These are phyloP conservation scores for Barypeithes pellucidus DNA, from an alignment of 2,888 invertebrate species.

Conservation along the genomic window DNA sequence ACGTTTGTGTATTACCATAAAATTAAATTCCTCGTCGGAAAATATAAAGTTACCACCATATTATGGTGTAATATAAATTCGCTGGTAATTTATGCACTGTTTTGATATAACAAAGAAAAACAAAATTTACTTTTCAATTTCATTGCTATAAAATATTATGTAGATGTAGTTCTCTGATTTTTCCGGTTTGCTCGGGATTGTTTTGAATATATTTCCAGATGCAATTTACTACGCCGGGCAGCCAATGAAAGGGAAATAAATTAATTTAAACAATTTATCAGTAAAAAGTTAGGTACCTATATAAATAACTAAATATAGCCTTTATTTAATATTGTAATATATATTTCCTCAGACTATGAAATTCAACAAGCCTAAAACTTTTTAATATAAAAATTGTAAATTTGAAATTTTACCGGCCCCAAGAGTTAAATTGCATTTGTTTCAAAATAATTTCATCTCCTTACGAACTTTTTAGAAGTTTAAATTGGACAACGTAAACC, in stretches of 20 bases:
- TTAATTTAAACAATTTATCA: too few relatives aligned
- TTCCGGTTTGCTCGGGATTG: too few relatives aligned
- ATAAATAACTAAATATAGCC: neutral
- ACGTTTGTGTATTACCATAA: slow-evolving; percentile 47
- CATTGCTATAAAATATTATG: too few relatives aligned
- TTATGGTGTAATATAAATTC: slow-evolving; percentile 12
- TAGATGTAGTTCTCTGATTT: too few relatives aligned
- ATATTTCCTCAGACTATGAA: slow-evolving; percentile 28
- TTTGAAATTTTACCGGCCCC: slow-evolving; percentile 49
- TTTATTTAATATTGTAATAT: neutral
- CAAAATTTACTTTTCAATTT: neutral
- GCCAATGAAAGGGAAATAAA: too few relatives aligned
- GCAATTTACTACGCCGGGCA: too few relatives aligned
- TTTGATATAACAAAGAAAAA: slow-evolving; percentile 9
- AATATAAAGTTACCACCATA: slow-evolving; percentile 38
- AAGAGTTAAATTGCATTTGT: slow-evolving; percentile 66
- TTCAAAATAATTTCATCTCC: slow-evolving; percentile 68
- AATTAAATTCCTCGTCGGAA: slow-evolving; percentile 39
- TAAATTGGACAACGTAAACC: slow-evolving; percentile 69
- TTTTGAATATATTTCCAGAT: too few relatives aligned
- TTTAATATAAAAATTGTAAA: slow-evolving; percentile 54
- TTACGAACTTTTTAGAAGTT: slow-evolving; percentile 66
- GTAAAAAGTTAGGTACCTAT: too few relatives aligned
- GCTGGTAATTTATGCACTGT: slow-evolving; percentile 4
- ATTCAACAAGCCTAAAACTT: slow-evolving; percentile 38